phyloP scores from a whole-genome alignment of 2,797 vertebrate species.

The Gila robusta region DNA sequence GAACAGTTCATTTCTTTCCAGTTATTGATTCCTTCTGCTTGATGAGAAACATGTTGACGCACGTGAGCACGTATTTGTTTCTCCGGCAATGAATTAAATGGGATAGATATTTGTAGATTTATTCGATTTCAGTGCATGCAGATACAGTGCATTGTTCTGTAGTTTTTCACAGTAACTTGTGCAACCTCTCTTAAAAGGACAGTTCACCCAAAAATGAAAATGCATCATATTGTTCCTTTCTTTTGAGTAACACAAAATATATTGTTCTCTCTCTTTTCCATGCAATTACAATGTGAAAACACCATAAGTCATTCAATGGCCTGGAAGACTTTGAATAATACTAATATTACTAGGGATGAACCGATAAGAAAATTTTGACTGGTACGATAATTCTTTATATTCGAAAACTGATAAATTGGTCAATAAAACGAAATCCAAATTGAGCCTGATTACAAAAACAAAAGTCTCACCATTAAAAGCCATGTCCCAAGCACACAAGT shows the following conservation, averaged over 20 bases:
- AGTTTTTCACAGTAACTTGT: neutral
- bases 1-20: conserved; percentile 11
- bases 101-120: neutral
- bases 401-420: too few species aligned
- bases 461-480: too few species aligned
- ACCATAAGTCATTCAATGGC: neutral
- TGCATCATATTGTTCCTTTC: neutral
- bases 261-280: neutral
- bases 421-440: too few species aligned
- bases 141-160: neutral
- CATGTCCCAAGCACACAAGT: too few species aligned
- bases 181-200: neutral
- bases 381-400: too few species aligned
- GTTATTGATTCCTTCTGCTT: conserved; percentile 29
- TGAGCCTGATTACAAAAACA: too few species aligned
- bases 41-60: conserved; percentile 18
- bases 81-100: neutral
- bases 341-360: neutral
- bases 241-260: neutral
- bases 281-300: neutral
- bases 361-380: too few species aligned
- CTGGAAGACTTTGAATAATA: neutral
- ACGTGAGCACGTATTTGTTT: conserved; percentile 6
- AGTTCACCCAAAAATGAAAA: neutral
- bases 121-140: neutral